Conservation (phyloP, 2,113 vertebrate genomes). For the Calonectris borealis region DNA sequence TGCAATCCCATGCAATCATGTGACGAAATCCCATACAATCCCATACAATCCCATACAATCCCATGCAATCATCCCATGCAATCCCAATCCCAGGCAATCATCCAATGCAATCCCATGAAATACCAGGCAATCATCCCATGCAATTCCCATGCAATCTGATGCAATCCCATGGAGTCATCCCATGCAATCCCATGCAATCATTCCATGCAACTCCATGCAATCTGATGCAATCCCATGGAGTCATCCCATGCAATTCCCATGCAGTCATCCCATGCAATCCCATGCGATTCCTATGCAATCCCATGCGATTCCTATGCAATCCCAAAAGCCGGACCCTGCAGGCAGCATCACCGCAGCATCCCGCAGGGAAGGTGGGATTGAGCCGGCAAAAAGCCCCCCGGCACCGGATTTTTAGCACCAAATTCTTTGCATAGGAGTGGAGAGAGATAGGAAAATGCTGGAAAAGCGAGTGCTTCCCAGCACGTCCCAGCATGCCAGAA, state of each 20-base stretch:
- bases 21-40: too few relatives aligned
- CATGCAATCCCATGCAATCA: neutral
- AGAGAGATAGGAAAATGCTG: conserved; percentile 11
- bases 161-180: neutral
- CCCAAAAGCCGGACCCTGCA: neutral
- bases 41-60: too few relatives aligned
- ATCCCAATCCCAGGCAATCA: neutral
- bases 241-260: neutral
- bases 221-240: neutral
- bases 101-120: neutral
- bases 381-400: neutral
- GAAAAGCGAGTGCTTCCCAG: neutral
- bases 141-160: too few relatives aligned
- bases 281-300: neutral
- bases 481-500: neutral
- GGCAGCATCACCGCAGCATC: accelerated
- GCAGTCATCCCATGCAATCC: neutral
- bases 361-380: neutral
- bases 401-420: neutral
- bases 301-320: too few relatives aligned
- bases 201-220: neutral
- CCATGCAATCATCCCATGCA: neutral
- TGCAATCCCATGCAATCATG: too few relatives aligned
- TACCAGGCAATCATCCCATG: too few relatives aligned
- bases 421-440: conserved; percentile 23